Conservation (phyloP, 37 sponge, comb jelly and placozoan species). For the Oscarella lobularis region DNA sequence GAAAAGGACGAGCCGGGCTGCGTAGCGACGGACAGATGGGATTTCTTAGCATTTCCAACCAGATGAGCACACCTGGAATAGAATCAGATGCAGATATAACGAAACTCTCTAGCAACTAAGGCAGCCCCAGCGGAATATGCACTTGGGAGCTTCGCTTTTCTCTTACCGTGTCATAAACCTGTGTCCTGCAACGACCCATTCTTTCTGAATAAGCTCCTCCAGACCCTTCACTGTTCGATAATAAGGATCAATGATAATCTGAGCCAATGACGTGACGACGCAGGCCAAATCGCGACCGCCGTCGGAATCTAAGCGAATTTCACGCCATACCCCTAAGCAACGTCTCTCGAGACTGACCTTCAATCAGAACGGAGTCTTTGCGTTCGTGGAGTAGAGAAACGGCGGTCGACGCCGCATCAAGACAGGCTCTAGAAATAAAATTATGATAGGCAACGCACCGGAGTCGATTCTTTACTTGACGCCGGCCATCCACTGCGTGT, state of each 20-base stretch:
- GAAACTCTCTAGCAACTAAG: too few relatives aligned
- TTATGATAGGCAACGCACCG: constrained; percentile 7
- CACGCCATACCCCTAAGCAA: not conserved
- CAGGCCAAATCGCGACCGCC: constrained; percentile 70
- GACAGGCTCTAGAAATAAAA: not conserved
- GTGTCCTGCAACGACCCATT: constrained; percentile 90
- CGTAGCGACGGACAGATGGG: too few relatives aligned
- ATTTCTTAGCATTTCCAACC: too few relatives aligned
- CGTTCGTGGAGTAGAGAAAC: not conserved
- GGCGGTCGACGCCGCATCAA: not conserved
- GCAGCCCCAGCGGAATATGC: too few relatives aligned
- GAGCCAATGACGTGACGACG: constrained; percentile 69
- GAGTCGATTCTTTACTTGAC: constrained; percentile 42
- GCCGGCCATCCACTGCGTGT: constrained; percentile 78
- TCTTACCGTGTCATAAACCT: constrained; percentile 47
- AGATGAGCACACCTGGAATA: too few relatives aligned
- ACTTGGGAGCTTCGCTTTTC: too few relatives aligned
- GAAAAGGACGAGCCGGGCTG: too few relatives aligned
- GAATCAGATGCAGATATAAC: too few relatives aligned
- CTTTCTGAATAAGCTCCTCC: constrained; percentile 83
- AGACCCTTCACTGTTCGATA: constrained; percentile 74
- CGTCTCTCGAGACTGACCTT: not conserved
- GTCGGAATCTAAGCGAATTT: constrained; percentile 30
- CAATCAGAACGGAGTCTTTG: not conserved
- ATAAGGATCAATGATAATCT: constrained; percentile 70